Evolutionary conservation across 2,888 invertebrate species (phyloP), one percentile per base, ranked within the genome.

Genomic region (Tetragonula carbonaria): DNA sequence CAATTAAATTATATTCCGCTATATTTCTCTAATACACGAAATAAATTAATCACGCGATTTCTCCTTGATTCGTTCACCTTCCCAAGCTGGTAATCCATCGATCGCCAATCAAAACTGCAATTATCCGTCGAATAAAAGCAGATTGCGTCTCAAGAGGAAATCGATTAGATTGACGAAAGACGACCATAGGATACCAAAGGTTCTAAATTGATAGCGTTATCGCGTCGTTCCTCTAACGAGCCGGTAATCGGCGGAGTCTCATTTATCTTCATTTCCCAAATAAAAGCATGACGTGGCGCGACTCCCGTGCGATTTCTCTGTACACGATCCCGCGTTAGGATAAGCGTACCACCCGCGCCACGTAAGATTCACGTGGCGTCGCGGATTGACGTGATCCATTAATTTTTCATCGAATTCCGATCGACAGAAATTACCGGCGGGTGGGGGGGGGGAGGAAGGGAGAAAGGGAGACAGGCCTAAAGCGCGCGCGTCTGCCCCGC

Each of bases 321-420:
- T 55, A 45, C 33, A 18, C 33, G n/a, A 21, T 11, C 13, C 65
- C 23, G 45, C 23, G n/a, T 51, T 23, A 16, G 8, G 28, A 16
- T 8, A 14, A 62, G n/a, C 51, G 45, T n/a, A 59, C n/a, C 45
- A 45, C 8, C 53, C 21, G 62, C 62, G 53, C 21, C 2, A 53
- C 62, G 33, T 50, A 59, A 84, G 68, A 71, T 50, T 65, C 55
- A 14, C 77, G 65, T 53, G 55, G 67, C 23, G 14, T 23, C 55
- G 67, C 63, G 51, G 71, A 80, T 74, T 63, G 72, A 67, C 66
- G 50, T 62, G 75, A 84, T 75, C 90, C 87, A 91, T 92, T 92
- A 91, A 91, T 91, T 93, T 93, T 93, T 92, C 91, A 93, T 93
- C 89, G 91, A 92, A 93, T 92, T 87, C 78, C 83, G 78, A 90